These are phyloP conservation scores for Sycobia sp. DNA, from an alignment of 1,140 invertebrate species.

Conservation along the genomic window DNA sequence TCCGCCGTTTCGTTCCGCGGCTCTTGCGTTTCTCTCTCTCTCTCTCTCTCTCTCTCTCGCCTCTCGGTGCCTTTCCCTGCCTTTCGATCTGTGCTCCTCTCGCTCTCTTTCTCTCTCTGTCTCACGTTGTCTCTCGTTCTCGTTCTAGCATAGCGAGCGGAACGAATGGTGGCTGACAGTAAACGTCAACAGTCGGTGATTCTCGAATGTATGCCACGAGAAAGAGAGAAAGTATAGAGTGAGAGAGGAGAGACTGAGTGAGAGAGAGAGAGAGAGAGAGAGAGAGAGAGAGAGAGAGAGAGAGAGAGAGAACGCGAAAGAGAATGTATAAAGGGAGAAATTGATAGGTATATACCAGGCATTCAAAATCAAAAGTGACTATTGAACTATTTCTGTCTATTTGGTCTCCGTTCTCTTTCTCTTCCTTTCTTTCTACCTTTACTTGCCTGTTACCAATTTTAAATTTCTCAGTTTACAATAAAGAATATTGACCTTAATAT, in stretches of 20 bases:
- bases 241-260: too few species aligned
- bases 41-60: neutral
- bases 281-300: neutral
- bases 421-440: neutral
- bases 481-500: neutral
- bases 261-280: neutral
- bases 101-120: neutral
- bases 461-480: too few species aligned
- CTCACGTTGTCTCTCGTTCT: too few species aligned
- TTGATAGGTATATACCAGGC: conserved; percentile 6
- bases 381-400: conserved; percentile 20
- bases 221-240: too few species aligned
- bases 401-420: neutral
- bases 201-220: conserved; percentile 26
- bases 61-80: neutral
- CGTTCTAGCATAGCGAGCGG: neutral
- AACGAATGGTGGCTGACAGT: conserved; percentile 3
- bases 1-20: conserved; percentile 50
- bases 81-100: neutral
- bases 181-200: conserved; percentile 8
- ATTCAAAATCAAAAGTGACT: conserved; percentile 22
- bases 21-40: conserved; percentile 10
- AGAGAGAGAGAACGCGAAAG: neutral
- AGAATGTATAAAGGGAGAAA: neutral
- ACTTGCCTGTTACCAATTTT: too few species aligned